These are phyloP conservation scores for Helicoverpa assulta DNA, from an alignment of 2,888 invertebrate species.

Conservation along the genomic window DNA sequence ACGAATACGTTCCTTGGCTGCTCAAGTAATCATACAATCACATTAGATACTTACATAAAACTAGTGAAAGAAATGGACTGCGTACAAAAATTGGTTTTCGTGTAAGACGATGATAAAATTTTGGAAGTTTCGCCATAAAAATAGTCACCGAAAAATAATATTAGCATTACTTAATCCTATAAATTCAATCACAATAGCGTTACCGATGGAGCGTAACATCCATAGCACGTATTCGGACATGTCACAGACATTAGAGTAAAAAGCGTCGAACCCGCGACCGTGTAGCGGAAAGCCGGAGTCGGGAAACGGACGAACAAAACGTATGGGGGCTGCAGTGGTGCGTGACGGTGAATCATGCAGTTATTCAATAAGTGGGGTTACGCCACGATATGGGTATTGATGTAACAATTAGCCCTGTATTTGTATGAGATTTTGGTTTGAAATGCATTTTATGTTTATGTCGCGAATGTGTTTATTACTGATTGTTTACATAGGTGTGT, in stretches of 20 bases:
- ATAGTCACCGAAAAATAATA: not conserved
- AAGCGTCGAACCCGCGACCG: conserved; percentile 71
- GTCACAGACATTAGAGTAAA: conserved; percentile 80
- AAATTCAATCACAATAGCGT: conserved; percentile 19
- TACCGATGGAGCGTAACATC: conserved; percentile 50
- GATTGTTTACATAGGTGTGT: too few species aligned
- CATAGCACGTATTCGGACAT: conserved; percentile 66
- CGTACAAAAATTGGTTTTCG: not conserved
- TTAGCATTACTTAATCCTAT: conserved; percentile 11
- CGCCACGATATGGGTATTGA: conserved; percentile 59
- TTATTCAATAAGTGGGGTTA: conserved; percentile 86
- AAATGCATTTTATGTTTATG: too few species aligned
- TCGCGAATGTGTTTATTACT: too few species aligned
- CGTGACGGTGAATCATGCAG: conserved; percentile 86
- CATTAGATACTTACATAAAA: not conserved
- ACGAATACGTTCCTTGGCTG: not conserved
- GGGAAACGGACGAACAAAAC: conserved; percentile 70
- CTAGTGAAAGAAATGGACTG: conserved; percentile 6
- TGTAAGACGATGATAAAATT: not conserved
- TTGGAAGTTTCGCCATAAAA: not conserved
- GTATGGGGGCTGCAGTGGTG: conserved; percentile 82
- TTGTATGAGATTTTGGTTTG: conserved; percentile 4
- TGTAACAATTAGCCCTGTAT: conserved; percentile 41
- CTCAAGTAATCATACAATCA: not conserved
- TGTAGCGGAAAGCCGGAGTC: conserved; percentile 71